Evolutionary conservation across 2,888 invertebrate species (phyloP).

Genomic region (Megalurothrips usitatus): DNA sequence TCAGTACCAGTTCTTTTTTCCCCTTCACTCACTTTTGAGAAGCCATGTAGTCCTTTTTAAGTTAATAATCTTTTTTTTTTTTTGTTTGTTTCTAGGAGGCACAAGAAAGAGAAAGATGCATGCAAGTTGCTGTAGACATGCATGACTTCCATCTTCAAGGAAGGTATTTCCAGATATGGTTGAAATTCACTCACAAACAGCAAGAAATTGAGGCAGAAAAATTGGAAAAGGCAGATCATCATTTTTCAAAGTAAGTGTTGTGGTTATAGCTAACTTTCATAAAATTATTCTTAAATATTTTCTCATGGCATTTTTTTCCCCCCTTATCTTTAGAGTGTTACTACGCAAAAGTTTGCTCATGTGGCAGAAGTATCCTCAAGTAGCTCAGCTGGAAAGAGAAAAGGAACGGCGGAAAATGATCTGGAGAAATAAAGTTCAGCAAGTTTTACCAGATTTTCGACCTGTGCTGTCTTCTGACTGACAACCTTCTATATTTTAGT

Average conservation of each 20-base stretch:
- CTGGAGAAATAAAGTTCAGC: constrained; percentile 67
- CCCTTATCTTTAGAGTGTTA: constrained; percentile 41
- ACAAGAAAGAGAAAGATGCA: constrained; percentile 50
- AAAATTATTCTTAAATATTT: background rate
- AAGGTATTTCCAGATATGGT: constrained; percentile 52
- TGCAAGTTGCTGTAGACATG: constrained; percentile 68
- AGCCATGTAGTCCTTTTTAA: too few species aligned
- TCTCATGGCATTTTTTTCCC: background rate
- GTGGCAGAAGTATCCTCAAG: constrained; percentile 62
- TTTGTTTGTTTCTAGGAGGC: background rate
- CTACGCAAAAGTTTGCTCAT: constrained; percentile 49
- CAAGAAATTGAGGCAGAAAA: constrained; percentile 51
- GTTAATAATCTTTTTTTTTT: too few species aligned
- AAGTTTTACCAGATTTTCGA: constrained; percentile 64
- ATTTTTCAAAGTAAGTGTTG: constrained; percentile 45
- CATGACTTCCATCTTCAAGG: constrained; percentile 59
- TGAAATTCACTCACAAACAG: constrained; percentile 47
- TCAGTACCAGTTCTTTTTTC: constrained; percentile 2
- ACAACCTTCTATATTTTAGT: background rate
- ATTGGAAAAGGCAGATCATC: constrained; percentile 45
- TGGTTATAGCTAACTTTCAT: constrained; percentile 33
- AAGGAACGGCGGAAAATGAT: constrained; percentile 63
- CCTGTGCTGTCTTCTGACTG: constrained; percentile 44
- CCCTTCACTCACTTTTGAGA: background rate
- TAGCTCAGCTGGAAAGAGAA: constrained; percentile 60